Percentiles rank a stretch among this genome's conserved stretches.
Conservation (phyloP, 2,113 vertebrate species). For the Sterna hirundo region DNA sequence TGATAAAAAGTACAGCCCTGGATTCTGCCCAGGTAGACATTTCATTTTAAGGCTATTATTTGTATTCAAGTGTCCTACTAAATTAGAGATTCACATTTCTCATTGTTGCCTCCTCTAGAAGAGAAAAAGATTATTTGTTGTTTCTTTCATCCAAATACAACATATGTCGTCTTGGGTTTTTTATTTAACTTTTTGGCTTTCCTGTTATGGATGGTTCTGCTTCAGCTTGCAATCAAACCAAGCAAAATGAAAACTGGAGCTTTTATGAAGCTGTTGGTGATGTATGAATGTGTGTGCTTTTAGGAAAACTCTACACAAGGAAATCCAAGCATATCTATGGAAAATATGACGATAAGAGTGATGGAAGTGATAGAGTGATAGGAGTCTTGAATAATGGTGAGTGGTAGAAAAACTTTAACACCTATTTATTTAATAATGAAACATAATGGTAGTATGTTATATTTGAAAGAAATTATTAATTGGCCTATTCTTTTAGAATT, state of each 20-base stretch:
- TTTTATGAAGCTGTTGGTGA: neutral
- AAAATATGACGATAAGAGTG: neutral
- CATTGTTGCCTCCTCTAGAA: neutral
- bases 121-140: neutral
- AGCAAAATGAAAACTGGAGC: neutral
- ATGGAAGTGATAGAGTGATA: neutral
- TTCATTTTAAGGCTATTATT: neutral
- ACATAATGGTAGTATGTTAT: rapidly evolving
- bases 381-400: neutral
- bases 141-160: neutral
- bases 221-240: neutral
- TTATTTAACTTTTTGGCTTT: neutral
- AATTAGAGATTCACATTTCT: neutral
- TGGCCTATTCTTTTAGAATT: neutral
- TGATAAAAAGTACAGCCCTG: neutral
- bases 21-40: neutral
- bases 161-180: neutral
- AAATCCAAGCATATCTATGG: neutral
- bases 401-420: neutral
- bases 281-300: neutral
- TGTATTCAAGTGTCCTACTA: neutral
- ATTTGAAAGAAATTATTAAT: neutral
- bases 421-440: neutral
- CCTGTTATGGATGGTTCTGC: neutral
- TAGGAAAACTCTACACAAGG: neutral